Evolutionary conservation across 2,888 invertebrate genomes (phyloP).

Genomic region (Tetropium fuscum): DNA sequence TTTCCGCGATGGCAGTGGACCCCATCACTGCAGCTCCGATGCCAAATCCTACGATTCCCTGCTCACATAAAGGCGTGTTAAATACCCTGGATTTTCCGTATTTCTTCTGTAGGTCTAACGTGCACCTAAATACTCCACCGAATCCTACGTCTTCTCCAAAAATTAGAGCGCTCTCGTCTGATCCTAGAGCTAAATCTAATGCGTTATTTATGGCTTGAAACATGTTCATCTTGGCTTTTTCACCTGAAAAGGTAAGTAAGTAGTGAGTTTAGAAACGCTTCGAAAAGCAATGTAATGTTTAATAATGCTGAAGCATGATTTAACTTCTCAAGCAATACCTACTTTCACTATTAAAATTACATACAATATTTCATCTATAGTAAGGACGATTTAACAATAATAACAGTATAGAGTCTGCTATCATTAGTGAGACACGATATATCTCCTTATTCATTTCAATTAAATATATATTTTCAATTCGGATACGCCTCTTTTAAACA

Average conservation of each 20-base stretch:
- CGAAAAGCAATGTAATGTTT: no score
- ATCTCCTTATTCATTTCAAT: no score
- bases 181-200: constrained; percentile 84
- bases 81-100: constrained; percentile 95
- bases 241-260: constrained; percentile 67
- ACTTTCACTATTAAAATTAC: no score
- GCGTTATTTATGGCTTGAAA: constrained; percentile 97
- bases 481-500: no score
- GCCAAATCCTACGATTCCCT: constrained; percentile 97
- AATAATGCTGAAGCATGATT: no score
- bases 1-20: constrained; percentile 96
- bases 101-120: constrained; percentile 91
- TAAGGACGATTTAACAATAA: no score
- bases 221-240: constrained; percentile 87
- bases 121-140: constrained; percentile 96
- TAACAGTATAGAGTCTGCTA: no score
- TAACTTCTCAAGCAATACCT: no score
- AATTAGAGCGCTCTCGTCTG: constrained; percentile 84
- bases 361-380: no score
- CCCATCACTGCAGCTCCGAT: constrained; percentile 94
- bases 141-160: constrained; percentile 99
- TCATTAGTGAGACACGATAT: no score
- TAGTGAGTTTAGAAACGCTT: neutral
- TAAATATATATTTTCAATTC: no score
- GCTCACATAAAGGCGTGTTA: constrained; percentile 96